Conservation (phyloP, 35 echinoderm and acorn worm genomes). For the Lytechinus pictus region DNA sequence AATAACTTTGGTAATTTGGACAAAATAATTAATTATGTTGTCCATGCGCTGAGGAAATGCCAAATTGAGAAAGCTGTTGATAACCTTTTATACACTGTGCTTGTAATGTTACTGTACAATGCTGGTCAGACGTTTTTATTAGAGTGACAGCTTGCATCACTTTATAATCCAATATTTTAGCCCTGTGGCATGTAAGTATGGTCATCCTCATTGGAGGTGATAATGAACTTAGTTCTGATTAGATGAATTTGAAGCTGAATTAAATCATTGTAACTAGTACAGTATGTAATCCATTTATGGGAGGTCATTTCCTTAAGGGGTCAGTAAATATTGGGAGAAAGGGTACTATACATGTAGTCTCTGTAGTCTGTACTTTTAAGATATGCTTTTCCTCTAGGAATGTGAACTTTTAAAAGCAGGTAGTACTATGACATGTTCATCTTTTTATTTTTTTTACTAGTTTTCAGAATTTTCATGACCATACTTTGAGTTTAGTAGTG, state of each 20-base stretch:
- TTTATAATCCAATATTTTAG: neutral
- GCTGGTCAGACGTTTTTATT: neutral
- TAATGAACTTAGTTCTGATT: neutral
- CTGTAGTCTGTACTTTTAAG: neutral
- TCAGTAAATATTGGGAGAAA: no score
- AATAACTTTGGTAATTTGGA: no score
- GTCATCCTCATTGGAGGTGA: neutral
- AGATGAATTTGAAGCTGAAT: neutral
- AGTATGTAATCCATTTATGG: neutral
- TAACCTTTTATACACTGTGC: no score
- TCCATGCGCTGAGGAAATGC: no score
- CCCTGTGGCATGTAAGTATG: neutral
- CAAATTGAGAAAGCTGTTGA: no score
- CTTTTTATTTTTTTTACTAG: no score
- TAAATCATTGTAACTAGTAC: neutral
- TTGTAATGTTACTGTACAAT: no score
- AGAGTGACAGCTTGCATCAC: neutral
- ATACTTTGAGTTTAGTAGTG: no score
- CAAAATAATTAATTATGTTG: no score
- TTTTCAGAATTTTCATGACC: no score
- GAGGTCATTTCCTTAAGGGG: neutral
- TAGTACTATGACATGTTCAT: neutral
- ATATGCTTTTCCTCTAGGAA: neutral
- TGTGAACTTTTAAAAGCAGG: neutral
- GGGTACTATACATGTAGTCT: neutral